A percentile compares a stretch with the other conserved stretches of the same genome.
phyloP scores from a whole-genome alignment of 1,140 invertebrate genomes.

The Papilio helenus region DNA sequence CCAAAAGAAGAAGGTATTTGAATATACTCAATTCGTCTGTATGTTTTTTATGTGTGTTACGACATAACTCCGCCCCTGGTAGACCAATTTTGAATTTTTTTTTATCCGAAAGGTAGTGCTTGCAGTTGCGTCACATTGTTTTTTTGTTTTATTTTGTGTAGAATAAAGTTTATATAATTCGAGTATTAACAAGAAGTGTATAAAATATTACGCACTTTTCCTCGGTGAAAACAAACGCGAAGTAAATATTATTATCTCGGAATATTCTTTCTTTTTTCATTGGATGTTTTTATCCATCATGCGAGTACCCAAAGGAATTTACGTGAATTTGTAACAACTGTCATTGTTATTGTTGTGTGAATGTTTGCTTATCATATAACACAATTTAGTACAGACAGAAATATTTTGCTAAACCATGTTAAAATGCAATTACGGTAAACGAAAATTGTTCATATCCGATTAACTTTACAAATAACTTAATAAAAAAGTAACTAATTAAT shows the following conservation, averaged over 20 bases:
- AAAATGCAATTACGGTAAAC: neutral
- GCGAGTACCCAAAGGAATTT: neutral
- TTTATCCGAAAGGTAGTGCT: too few species aligned
- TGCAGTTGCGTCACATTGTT: too few species aligned
- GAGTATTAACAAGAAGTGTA: neutral
- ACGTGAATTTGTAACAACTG: neutral
- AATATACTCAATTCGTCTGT: too few species aligned
- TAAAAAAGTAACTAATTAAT: too few species aligned
- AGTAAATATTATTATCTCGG: neutral
- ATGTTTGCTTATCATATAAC: neutral
- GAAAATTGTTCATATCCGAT: too few species aligned
- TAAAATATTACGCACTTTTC: neutral
- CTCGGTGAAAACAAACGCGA: neutral
- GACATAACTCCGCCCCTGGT: too few species aligned
- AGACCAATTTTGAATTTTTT: too few species aligned
- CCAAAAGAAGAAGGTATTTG: too few species aligned
- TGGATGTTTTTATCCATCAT: neutral
- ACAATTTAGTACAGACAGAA: too few species aligned
- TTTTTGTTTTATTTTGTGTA: too few species aligned
- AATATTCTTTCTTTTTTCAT: neutral
- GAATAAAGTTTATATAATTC: neutral
- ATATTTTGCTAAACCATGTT: neutral
- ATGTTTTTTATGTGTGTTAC: too few species aligned
- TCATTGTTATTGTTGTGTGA: neutral
- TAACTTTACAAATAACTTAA: neutral